Base-by-base conservation (phyloP, 2,113 vertebrate species). In the Taurulus bubalis region DNA sequence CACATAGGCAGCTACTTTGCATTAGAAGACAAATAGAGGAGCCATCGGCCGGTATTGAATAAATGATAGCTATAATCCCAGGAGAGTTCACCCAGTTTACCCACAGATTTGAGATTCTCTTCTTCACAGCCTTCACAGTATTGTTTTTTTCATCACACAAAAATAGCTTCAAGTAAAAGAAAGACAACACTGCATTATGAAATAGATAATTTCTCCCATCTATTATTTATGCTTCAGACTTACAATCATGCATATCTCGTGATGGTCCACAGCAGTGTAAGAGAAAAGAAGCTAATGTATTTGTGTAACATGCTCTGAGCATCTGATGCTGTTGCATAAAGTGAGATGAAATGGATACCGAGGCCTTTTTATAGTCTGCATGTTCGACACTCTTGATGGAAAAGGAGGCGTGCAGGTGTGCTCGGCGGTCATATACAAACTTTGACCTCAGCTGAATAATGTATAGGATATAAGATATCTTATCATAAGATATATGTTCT, bases 151-250 rank as follows among this genome's bases (percentile, higher is more conserved):
- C 24, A 79, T 77, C 70, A 38, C 34, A 62, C 40, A 51, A 84
- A 89, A 93, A 94, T 86, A 93, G 84, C 90, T 89, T 58, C 85
- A 51, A 85, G 77, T 77, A 30, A 88, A 82, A 82, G 75, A 83
- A 85, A 80, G 79, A 88, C 87, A 86, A 85, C 45, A 49, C 78
- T 89, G 78, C 80, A 85, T 87, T 82, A 87, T 77, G 47, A 86
- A 87, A 45, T 34, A 81, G 75, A 92, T 91, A 28, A 64, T 89
- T 86, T 76, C 75, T 88, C 80, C 8, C 65, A 93, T 92, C 74
- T 80, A 87, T 93, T 87, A 91, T 90, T 90, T 55, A 91, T 88
- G 62, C 40, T 42, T 60, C 34, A 79, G 85, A 75, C 56, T 67
- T 88, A 32, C 58, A 77, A 67, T 63, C 42, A 22, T 89, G 75